Conservation (phyloP, 2,113 vertebrate species). For the Muscicapa adusta region DNA sequence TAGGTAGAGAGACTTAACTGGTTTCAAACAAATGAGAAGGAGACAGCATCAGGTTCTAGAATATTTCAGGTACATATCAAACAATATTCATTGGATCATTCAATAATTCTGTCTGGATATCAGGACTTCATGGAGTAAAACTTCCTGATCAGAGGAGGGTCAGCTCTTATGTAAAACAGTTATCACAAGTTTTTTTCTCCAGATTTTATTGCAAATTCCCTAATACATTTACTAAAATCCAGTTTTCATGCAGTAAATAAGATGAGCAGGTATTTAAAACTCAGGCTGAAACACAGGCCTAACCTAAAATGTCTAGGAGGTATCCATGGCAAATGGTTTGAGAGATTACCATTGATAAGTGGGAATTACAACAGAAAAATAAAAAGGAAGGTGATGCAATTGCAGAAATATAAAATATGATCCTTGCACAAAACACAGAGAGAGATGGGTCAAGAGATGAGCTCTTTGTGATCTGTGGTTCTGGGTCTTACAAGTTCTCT, state of each 20-base stretch:
- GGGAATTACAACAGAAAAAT: not conserved
- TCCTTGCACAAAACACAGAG: not conserved
- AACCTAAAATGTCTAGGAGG: not conserved
- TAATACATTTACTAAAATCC: not conserved
- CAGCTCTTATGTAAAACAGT: not conserved
- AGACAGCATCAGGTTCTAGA: not conserved
- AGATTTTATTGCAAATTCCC: not conserved
- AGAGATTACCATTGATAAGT: not conserved
- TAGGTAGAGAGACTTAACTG: not conserved
- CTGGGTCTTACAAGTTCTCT: not conserved
- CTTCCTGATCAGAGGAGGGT: not conserved
- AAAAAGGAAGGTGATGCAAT: not conserved
- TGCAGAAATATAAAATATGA: not conserved
- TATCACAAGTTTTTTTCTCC: not conserved
- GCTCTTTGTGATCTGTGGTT: not conserved
- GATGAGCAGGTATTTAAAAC: not conserved
- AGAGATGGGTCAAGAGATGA: not conserved
- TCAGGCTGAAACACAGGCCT: not conserved
- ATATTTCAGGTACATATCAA: not conserved
- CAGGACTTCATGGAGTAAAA: not conserved
- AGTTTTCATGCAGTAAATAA: not conserved
- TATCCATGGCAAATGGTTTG: accelerated
- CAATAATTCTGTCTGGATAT: not conserved
- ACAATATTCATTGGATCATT: not conserved
- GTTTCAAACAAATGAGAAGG: not conserved